phyloP scores from a whole-genome alignment of 2,888 invertebrate species.

The Galerucella pusilla region DNA sequence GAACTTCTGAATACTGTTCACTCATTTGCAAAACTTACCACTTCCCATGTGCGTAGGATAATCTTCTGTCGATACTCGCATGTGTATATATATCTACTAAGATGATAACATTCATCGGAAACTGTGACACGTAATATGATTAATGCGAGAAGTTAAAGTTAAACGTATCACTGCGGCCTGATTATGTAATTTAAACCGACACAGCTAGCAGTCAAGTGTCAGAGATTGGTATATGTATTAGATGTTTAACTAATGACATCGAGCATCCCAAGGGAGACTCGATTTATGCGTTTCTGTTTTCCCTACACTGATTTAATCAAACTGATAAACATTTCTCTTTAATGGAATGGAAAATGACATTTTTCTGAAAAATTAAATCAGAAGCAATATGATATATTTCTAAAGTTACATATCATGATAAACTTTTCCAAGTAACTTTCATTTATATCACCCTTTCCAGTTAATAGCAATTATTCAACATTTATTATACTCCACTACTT shows the following conservation, averaged over 20 bases:
- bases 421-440: no score
- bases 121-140: slow-evolving; percentile 21
- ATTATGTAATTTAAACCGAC: slow-evolving; percentile 25
- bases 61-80: not conserved
- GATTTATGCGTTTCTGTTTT: slow-evolving; percentile 18
- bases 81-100: not conserved
- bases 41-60: no score
- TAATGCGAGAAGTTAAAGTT: slow-evolving; percentile 29
- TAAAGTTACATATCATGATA: no score
- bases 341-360: not conserved
- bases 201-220: slow-evolving; percentile 20
- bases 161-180: slow-evolving; percentile 25
- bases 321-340: slow-evolving; percentile 2
- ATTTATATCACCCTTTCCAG: no score
- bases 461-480: no score
- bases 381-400: no score
- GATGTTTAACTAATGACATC: slow-evolving; percentile 25
- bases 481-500: no score
- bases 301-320: not conserved
- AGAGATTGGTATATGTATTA: slow-evolving; percentile 22
- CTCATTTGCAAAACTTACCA: no score
- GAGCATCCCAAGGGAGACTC: slow-evolving; percentile 11
- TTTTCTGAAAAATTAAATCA: not conserved
- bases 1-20: no score
- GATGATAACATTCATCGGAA: slow-evolving; percentile 21